Base-by-base conservation (phyloP, 2,888 invertebrate genomes). In the Calliphora vomitoria region DNA sequence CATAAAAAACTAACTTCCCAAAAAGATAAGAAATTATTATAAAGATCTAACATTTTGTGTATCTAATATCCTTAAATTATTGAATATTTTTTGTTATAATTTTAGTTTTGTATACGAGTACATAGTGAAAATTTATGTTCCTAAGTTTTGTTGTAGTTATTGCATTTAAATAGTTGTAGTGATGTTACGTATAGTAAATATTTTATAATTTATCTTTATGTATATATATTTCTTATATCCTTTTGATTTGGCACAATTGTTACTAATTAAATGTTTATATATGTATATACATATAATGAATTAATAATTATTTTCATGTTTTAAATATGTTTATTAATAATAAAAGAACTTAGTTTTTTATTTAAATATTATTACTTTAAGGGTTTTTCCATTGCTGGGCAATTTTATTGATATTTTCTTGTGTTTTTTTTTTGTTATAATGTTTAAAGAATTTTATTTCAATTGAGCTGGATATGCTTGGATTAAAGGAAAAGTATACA, bases 171-270 rank as follows among this genome's bases (percentile, higher is more conserved):
- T 85, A 68, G 82, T 72, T 87, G 64, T 82, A 84, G 83, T 86
- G 76, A 82, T 82, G 75, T 85, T 86, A 62, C 66, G 35, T 75
- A 84, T 72, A 66, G 72, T 82, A 75, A 76, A 78, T 74, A 84
- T 81, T 71, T 66, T 47, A 72, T 69, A 71, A 50, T 74, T 69
- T 74, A 60, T 69, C 11, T 71, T 38, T 50, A 50, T 15, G 10
- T 80, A 62, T 18, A 35, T 47, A 35, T 35, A 74, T 80, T 76
- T 71, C 80, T 44, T 58, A 64, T 86, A 72, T 82, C 44, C 64
- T 87, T 79, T 89, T 79, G 74, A 85, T 90, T 90, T 90, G 90
- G 90, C 90, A 90, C 90, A 90, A 89, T 84, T 81, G 89, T 88
- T 87, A 88, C 83, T 79, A 85, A 88, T 83, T 84, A 79, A 25